Percentiles rank a stretch among this genome's conserved stretches.
These are phyloP conservation scores for Garrulus glandarius DNA, from an alignment of 2,797 vertebrate genomes.

Conservation along the genomic window DNA sequence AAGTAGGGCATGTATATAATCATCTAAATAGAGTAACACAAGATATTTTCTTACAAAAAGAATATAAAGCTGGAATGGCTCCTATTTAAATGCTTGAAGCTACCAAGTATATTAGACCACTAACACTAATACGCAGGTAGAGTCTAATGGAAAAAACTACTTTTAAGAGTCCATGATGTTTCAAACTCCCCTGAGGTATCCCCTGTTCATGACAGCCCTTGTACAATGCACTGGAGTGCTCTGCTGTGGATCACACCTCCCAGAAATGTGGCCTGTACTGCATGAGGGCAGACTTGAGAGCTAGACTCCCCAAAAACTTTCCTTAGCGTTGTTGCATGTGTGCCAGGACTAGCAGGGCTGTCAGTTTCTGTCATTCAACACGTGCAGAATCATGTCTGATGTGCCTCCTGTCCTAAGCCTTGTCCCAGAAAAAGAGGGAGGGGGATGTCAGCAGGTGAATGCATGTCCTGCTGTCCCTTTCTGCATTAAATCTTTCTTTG, in stretches of 20 bases:
- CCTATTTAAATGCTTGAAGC: neutral
- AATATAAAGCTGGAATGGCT: neutral
- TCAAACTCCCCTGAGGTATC: neutral
- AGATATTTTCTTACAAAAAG: neutral
- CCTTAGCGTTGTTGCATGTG: neutral
- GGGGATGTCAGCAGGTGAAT: neutral
- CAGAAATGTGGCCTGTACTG: neutral
- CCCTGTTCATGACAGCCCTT: neutral
- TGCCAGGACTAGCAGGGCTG: neutral
- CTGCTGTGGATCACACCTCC: neutral
- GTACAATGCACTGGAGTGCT: accelerated
- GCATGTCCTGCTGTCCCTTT: neutral
- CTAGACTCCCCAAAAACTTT: neutral
- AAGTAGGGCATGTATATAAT: neutral
- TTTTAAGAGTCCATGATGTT: neutral
- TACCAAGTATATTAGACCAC: neutral
- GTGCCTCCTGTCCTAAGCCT: neutral
- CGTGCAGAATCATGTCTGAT: neutral
- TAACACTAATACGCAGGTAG: neutral
- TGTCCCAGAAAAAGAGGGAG: neutral
- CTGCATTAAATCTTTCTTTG: neutral
- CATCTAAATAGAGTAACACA: neutral
- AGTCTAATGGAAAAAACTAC: neutral
- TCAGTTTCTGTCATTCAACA: neutral
- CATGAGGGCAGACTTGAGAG: neutral